Base-by-base conservation (phyloP, 2,797 vertebrate species). In the Pantherophis vulpinus region DNA sequence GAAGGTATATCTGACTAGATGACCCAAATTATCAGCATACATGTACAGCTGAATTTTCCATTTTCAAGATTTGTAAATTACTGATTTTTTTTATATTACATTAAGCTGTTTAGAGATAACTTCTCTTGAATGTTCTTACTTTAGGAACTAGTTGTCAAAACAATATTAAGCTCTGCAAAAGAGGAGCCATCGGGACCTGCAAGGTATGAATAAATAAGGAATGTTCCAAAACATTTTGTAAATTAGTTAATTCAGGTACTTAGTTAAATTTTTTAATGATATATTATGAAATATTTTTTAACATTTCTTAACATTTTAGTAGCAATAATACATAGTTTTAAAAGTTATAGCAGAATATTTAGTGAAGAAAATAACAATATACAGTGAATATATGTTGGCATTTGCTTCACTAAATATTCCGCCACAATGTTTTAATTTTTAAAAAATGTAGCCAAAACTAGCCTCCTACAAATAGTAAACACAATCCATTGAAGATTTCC, bases 101-200 rank as follows among this genome's bases (percentile, higher is more conserved):
- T 27, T 83, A 55, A 89, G 12, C 9, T 32, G 87, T 1, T 93
- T 94, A 90, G 3, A 88, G 70, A 12, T 91, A 91, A 27, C 93
- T 95, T 54, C 93, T 55, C 91, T 86, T 95, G 59, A 95, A 37
- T 93, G 37, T 97, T 74, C 58, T 96, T 91, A 12, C 97, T 98
- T 95, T 96, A 99, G 99, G 99, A 99, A 96, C 98, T 99, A 96
- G 99, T 99, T 93, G 98, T 99, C 95, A 99, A 99, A 98, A 99
- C 99, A 91, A 98, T 99, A 93, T 97, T 99, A 97, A 98, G 98
- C 90, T 99, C 99, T 8, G 99, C 99, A 94, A 98, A 98, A 97
- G 99, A 99, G 56, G 99, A 99, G 54, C 99, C 99, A 6, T 99
- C 99, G 93, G 99, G 99, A 95, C 99, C 99, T 95, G 99, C 99